Percentiles rank a stretch among this genome's conserved stretches.
Evolutionary conservation across 1,140 invertebrate species (phyloP).

Genomic region (Lepidurus packardi): DNA sequence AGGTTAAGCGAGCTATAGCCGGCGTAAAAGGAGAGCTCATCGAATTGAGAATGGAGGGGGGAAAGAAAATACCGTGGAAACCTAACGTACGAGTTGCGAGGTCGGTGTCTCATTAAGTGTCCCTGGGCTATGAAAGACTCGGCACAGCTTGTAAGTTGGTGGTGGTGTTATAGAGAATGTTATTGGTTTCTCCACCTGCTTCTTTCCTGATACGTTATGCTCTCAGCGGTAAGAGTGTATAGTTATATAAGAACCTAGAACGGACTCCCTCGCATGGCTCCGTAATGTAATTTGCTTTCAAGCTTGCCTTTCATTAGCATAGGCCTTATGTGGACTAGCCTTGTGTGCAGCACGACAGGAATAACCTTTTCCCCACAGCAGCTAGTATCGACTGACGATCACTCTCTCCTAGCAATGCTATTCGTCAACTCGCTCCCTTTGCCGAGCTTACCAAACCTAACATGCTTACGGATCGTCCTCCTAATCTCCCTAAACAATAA

Average conservation of each 20-base stretch:
- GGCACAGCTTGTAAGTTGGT: neutral
- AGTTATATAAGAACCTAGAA: neutral
- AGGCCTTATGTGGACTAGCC: neutral
- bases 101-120: neutral
- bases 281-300: neutral
- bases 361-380: no score
- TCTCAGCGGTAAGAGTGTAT: neutral
- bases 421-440: neutral
- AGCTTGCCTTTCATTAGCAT: constrained; percentile 15
- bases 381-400: neutral
- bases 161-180: neutral
- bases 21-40: neutral
- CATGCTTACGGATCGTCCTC: neutral
- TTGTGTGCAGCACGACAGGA: no score
- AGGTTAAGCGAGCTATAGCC: neutral
- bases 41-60: neutral
- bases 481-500: constrained; percentile 1
- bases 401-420: neutral
- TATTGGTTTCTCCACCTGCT: constrained; percentile 11
- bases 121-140: neutral
- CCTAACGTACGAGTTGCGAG: neutral
- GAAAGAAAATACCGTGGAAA: no score
- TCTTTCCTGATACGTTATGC: no score
- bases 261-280: no score
- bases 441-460: neutral